These are phyloP conservation scores for Eulimnadia texana DNA, from an alignment of 1,140 invertebrate genomes.

Conservation along the genomic window DNA sequence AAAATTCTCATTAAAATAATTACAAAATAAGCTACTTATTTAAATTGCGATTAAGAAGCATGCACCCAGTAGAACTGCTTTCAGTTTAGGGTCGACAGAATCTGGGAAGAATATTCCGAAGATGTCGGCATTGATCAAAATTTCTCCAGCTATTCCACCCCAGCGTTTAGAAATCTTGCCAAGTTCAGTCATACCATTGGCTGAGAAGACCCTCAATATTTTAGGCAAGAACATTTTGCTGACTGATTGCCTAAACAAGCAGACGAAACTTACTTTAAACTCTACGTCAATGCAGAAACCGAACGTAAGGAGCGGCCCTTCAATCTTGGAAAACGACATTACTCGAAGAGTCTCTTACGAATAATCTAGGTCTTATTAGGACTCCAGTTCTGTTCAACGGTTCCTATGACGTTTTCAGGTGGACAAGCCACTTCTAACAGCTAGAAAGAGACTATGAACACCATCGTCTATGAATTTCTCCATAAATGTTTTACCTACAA, in stretches of 20 bases:
- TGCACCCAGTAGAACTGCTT: conserved; percentile 31
- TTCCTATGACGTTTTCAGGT: conserved; percentile 56
- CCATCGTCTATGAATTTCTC: background rate
- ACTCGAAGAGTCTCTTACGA: conserved; percentile 58
- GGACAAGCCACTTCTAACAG: conserved; percentile 51
- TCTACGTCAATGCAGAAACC: conserved; percentile 65
- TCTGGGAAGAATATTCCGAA: conserved; percentile 33
- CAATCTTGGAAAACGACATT: conserved; percentile 62
- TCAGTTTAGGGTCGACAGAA: conserved; percentile 32
- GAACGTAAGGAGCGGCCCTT: conserved; percentile 68
- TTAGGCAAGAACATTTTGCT: background rate
- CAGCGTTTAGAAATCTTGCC: conserved; percentile 34
- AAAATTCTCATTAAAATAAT: background rate
- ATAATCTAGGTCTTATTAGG: conserved; percentile 58
- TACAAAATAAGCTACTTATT: background rate
- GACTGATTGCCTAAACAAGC: background rate
- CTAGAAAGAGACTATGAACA: conserved; percentile 24
- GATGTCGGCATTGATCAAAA: conserved; percentile 32
- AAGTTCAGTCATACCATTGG: conserved; percentile 25
- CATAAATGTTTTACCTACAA: conserved; percentile 42
- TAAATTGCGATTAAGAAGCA: conserved; percentile 32
- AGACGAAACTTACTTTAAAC: conserved; percentile 36
- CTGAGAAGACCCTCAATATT: conserved; percentile 18
- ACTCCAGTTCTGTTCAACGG: conserved; percentile 71
- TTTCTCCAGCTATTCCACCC: conserved; percentile 30